Evolutionary conservation across 2,888 invertebrate species (phyloP), one percentile per base, ranked within the genome.

Genomic region (Pegoplata infirma): DNA sequence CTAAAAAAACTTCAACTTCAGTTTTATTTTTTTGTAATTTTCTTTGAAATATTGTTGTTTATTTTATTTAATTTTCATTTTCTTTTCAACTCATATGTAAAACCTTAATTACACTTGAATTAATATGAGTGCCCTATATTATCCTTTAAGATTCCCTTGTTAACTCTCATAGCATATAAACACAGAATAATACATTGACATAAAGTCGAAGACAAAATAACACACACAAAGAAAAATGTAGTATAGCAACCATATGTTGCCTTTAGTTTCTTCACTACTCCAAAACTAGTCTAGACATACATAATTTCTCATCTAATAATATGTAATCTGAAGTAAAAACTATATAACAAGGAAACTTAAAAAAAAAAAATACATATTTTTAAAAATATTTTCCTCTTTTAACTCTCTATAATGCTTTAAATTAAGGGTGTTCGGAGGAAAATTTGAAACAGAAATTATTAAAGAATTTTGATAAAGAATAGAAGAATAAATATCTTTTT

Each of bases 51-150:
- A n/a, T n/a, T n/a, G n/a, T n/a, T n/a, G n/a, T 40, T 40, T 40
- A 32, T 32, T 32, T 32, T 10, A 32, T 47, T 61, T 47, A 61
- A 61, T 61, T 61, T 61, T 61, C 61, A 61, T 61, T 61, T 61
- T 63, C 49, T 21, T 36, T 49, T 32, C 49, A 28, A 51, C 63
- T 63, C 63, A 51, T 19, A 63, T 51, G 63, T 58, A 25, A 55
- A 56, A 79, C 58, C 79, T 75, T 79, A 79, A 71, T 72, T 75
- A 72, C 79, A 75, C 79, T 75, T 67, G 71, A 68, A 72, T 75
- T 75, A 79, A 79, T 75, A 46, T 71, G 23, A 79, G 75, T 79
- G 79, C 63, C 75, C 79, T 67, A 79, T 79, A 75, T 79, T 69
- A 69, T 69, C 55, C 68, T 53, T 32, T 44, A 63, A 76, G 68